These are phyloP conservation scores for Sinotaia quadrata DNA, from an alignment of 2,888 invertebrate species.

Conservation along the genomic window DNA sequence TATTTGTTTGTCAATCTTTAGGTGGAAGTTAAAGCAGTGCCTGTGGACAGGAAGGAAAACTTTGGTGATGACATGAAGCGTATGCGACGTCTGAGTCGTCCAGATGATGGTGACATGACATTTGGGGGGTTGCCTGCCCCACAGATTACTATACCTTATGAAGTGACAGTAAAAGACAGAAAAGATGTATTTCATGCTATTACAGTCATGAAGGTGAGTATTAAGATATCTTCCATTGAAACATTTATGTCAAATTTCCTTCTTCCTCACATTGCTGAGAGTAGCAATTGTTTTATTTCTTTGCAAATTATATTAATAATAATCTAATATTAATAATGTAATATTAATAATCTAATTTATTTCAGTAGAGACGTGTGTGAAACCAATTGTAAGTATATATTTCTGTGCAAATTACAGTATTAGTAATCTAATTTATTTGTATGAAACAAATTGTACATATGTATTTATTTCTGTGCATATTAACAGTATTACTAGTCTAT, in stretches of 20 bases:
- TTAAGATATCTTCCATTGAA: background rate
- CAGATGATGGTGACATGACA: slow-evolving; percentile 72
- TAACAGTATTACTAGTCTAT: too few relatives aligned
- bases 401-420: too few relatives aligned
- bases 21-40: slow-evolving; percentile 83
- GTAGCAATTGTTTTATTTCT: background rate
- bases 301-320: too few relatives aligned
- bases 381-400: too few relatives aligned
- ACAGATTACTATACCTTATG: slow-evolving; percentile 82
- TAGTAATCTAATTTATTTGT: too few relatives aligned
- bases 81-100: slow-evolving; percentile 76
- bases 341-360: too few relatives aligned
- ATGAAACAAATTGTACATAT: too few relatives aligned
- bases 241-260: background rate
- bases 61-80: slow-evolving; percentile 75
- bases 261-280: background rate
- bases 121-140: slow-evolving; percentile 80
- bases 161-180: slow-evolving; percentile 89
- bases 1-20: slow-evolving; percentile 52
- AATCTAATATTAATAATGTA: too few relatives aligned
- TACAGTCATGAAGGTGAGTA: slow-evolving; percentile 89
- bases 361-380: too few relatives aligned
- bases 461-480: too few relatives aligned
- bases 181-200: slow-evolving; percentile 92
- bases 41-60: slow-evolving; percentile 79